These are phyloP conservation scores for Tragulus kanchil DNA, from an alignment of 2,113 vertebrate genomes.

Conservation along the genomic window DNA sequence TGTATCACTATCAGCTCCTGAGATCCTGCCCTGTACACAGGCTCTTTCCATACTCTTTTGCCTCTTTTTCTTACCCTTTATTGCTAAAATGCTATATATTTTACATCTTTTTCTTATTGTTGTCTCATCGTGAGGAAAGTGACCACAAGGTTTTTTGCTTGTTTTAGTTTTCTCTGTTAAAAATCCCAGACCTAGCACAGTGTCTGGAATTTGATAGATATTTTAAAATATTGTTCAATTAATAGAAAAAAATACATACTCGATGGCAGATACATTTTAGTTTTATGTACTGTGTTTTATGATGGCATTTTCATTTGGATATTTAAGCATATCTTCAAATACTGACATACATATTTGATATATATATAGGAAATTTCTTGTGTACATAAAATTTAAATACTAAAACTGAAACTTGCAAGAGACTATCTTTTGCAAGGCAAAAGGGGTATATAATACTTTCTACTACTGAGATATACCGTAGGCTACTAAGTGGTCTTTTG, in stretches of 20 bases:
- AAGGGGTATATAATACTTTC: neutral
- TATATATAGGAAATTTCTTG: neutral
- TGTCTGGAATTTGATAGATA: neutral
- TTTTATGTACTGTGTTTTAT: neutral
- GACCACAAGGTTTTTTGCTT: neutral
- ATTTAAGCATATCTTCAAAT: neutral
- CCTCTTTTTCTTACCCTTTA: neutral
- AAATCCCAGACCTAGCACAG: neutral
- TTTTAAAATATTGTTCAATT: neutral
- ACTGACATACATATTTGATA: neutral
- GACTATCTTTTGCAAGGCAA: neutral
- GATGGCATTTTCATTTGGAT: neutral
- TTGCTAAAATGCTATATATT: neutral
- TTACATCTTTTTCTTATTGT: neutral
- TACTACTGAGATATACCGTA: neutral
- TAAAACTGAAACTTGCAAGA: constrained; percentile 18
- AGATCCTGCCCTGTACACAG: fast-evolving
- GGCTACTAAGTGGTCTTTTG: neutral
- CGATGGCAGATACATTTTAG: neutral
- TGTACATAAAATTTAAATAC: neutral
- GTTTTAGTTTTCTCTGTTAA: neutral
- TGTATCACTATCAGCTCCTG: neutral
- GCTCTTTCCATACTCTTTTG: neutral
- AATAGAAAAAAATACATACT: neutral
- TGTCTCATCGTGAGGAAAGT: neutral